Base-by-base conservation (phyloP, 2,113 vertebrate genomes). In the Melanostigma gelatinosum region DNA sequence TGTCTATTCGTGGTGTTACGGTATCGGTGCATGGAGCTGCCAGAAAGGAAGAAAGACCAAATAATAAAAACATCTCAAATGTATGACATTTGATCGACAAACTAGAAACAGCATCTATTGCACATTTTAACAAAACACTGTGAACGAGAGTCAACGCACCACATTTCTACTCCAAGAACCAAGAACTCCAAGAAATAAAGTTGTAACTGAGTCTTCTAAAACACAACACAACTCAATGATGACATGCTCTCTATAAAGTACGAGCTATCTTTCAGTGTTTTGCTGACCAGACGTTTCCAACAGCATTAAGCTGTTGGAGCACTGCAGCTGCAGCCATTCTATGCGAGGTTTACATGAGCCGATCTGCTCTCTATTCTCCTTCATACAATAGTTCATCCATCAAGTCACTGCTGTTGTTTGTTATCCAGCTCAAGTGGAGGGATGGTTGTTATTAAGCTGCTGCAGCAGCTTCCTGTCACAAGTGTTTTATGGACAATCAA, bases 401-500 rank as follows among this genome's bases (percentile, higher is more conserved):
- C 58, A 46, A 3, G 34, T 58, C 6, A 13, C 38, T 34, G 65
- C 48, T 52, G n/a, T 42, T 58, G 65, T 18, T 72, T 54, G 16
- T 74, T 65, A 62, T 60, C 40, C 4, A 52, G 61, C 66, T 32
- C n/a, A 57, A 57, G 18, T 18, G 42, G 29, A 80, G 34, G 2
- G 42, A 24, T 40, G 48, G 57, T 3, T 68, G 24, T 77, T 78
- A 54, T 54, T 83, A 80, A 24, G 57, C 67, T 60, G 18, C 66
- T 40, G 64, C 70, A 44, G 69, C 42, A 44, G 69, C 42, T 29
- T 29, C 60, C 32, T 68, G 67, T 79, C 67, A 40, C 58, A 18
- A 44, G 64, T 84, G 84, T 74, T 87, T 83, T 66, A 82, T 64
- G n/a, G 83, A 32, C 36, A 67, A 77, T 81, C 80, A 74, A 75